A percentile compares a stretch with the other conserved stretches of the same genome.
phyloP scores from a whole-genome alignment of 1,140 invertebrate species.

The Pissodes strobi region DNA sequence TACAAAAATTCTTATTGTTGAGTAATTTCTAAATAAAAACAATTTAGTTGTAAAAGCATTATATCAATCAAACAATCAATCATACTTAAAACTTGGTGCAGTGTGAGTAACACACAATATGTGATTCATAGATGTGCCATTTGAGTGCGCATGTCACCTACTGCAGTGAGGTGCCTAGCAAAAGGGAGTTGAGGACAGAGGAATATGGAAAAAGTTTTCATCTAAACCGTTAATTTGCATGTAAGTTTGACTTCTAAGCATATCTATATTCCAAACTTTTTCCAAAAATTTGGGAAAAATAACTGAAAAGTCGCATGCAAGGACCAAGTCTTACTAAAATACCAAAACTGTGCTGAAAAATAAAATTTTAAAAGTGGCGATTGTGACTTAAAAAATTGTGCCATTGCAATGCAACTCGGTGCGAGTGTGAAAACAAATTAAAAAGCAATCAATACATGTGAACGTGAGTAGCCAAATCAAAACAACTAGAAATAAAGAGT shows the following conservation, averaged over 20 bases:
- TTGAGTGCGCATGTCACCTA: conserved; percentile 57
- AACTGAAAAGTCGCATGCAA: conserved; percentile 5
- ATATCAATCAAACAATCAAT: conserved; percentile 43
- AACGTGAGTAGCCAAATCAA: conserved; percentile 65
- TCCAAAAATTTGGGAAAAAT: conserved; percentile 11
- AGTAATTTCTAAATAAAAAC: too few species aligned
- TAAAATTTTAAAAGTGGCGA: conserved; percentile 62
- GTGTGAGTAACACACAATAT: conserved; percentile 53
- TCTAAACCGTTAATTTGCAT: neutral
- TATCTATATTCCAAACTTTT: conserved; percentile 18
- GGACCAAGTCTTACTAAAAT: conserved; percentile 46
- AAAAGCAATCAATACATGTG: conserved; percentile 69
- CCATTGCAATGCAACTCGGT: conserved; percentile 67
- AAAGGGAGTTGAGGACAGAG: conserved; percentile 36
- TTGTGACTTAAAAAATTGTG: conserved; percentile 59
- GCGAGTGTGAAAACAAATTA: conserved; percentile 62
- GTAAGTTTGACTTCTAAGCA: conserved; percentile 4
- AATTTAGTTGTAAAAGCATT: too few species aligned
- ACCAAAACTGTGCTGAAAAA: conserved; percentile 62
- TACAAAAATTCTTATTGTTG: too few species aligned
- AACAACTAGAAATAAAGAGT: conserved; percentile 52
- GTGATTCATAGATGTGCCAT: conserved; percentile 54
- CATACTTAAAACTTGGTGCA: conserved; percentile 55
- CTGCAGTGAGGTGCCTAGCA: conserved; percentile 55
- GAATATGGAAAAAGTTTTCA: conserved; percentile 18